Conservation (phyloP, 2,888 invertebrate species). For the Schrankia costaestrigalis region DNA sequence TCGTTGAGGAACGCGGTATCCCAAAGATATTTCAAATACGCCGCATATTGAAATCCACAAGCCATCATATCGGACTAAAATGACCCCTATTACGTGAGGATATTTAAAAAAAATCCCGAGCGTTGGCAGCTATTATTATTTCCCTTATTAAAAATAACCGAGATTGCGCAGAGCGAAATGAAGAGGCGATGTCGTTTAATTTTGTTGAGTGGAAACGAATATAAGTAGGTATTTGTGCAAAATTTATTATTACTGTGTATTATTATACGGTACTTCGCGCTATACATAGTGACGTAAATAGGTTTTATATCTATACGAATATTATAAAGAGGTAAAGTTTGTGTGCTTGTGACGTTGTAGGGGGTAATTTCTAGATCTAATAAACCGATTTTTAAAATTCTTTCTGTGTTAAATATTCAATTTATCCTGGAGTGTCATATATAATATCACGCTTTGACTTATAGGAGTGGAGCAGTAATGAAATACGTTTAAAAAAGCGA, state of each 20-base stretch:
- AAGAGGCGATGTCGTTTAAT: constrained; percentile 8
- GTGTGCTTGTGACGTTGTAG: not conserved
- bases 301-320: not conserved
- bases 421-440: too few relatives aligned
- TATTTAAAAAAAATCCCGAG: constrained; percentile 34
- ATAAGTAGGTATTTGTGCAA: too few relatives aligned
- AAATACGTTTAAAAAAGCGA: too few relatives aligned
- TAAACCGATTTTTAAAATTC: too few relatives aligned
- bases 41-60: constrained; percentile 72
- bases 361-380: too few relatives aligned
- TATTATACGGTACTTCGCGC: not conserved
- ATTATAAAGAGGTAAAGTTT: not conserved
- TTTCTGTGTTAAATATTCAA: too few relatives aligned
- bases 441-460: too few relatives aligned
- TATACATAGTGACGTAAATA: not conserved
- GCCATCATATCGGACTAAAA: constrained; percentile 64
- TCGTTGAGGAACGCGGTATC: constrained; percentile 50
- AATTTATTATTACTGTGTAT: too few relatives aligned
- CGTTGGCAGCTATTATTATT: constrained; percentile 30
- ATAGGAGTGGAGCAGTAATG: too few relatives aligned
- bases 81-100: constrained; percentile 56
- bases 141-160: constrained; percentile 32
- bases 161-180: constrained; percentile 16
- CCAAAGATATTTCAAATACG: constrained; percentile 68
- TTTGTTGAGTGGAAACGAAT: not conserved